Evolutionary conservation across 2,888 invertebrate species (phyloP).

Genomic region (Schizotus pectinicornis): DNA sequence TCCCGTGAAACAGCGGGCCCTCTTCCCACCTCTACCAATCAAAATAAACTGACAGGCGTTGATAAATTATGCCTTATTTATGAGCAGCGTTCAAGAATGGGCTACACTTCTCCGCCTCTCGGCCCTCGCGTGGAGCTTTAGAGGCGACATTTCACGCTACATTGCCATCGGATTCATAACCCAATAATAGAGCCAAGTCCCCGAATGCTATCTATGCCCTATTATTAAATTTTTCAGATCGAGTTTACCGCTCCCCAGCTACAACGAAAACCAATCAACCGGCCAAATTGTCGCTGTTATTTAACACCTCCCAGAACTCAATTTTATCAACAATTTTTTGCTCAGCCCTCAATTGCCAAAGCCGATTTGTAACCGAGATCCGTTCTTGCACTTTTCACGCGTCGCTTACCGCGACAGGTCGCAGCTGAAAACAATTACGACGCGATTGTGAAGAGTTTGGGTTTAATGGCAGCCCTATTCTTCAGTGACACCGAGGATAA

Average conservation of each 20-base stretch:
- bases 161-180: constrained; percentile 28
- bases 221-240: constrained; percentile 21
- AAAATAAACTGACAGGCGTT: constrained; percentile 27
- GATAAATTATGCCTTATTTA: constrained; percentile 30
- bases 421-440: constrained; percentile 26
- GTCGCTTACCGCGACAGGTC: constrained; percentile 14
- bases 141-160: constrained; percentile 31
- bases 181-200: constrained; percentile 27
- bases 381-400: constrained; percentile 5
- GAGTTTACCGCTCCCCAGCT: constrained; percentile 5
- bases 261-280: constrained; percentile 11
- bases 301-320: no score
- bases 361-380: constrained; percentile 1
- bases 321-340: no score
- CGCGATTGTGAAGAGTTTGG: constrained; percentile 19
- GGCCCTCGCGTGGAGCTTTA: constrained; percentile 25
- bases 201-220: constrained; percentile 23
- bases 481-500: constrained; percentile 8
- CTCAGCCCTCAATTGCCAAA: constrained; percentile 5
- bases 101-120: constrained; percentile 25
- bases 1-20: no score
- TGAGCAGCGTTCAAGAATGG: constrained; percentile 26
- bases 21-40: constrained; percentile 10
- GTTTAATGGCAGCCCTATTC: constrained; percentile 14
- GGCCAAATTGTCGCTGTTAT: neutral